A percentile compares a stretch with the other conserved stretches of the same genome.
phyloP scores from a whole-genome alignment of 2,888 invertebrate species.

The Yponomeuta malinellus region DNA sequence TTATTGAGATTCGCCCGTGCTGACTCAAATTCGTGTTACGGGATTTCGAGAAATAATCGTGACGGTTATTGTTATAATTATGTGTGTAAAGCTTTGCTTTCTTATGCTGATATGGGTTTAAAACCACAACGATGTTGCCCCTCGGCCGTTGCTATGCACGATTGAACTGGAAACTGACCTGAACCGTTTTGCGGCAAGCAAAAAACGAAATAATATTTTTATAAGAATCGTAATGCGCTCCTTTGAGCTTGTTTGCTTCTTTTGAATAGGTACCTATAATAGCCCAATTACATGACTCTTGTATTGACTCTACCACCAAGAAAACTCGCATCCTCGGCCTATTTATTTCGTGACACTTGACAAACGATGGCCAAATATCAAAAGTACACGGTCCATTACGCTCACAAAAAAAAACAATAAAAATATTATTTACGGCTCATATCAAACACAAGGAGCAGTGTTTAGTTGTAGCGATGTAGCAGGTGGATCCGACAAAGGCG shows the following conservation, averaged over 20 bases:
- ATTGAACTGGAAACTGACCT: slow-evolving; percentile 43
- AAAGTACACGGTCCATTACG: not conserved
- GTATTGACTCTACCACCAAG: not conserved
- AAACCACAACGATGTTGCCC: slow-evolving; percentile 23
- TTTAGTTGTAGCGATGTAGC: slow-evolving; percentile 38
- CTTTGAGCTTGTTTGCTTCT: not conserved
- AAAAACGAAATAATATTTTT: not conserved
- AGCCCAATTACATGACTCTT: not conserved
- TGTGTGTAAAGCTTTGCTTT: slow-evolving; percentile 21
- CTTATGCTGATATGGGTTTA: not conserved
- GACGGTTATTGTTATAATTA: slow-evolving; percentile 35
- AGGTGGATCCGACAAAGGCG: slow-evolving; percentile 57
- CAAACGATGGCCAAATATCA: too few species aligned
- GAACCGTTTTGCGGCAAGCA: not conserved
- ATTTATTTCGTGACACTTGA: not conserved
- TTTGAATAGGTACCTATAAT: not conserved
- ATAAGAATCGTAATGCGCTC: slow-evolving; percentile 1
- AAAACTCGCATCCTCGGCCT: not conserved
- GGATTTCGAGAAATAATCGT: slow-evolving; percentile 51
- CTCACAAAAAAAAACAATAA: not conserved
- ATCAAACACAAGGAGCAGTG: slow-evolving; percentile 58
- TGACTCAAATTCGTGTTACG: slow-evolving; percentile 34
- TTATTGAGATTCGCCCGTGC: slow-evolving; percentile 44
- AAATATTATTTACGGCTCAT: slow-evolving; percentile 9
- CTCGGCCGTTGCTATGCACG: slow-evolving; percentile 46